Evolutionary conservation across 2,888 invertebrate species (phyloP), one percentile per base, ranked within the genome.

Genomic region (Pterobdella sp.): DNA sequence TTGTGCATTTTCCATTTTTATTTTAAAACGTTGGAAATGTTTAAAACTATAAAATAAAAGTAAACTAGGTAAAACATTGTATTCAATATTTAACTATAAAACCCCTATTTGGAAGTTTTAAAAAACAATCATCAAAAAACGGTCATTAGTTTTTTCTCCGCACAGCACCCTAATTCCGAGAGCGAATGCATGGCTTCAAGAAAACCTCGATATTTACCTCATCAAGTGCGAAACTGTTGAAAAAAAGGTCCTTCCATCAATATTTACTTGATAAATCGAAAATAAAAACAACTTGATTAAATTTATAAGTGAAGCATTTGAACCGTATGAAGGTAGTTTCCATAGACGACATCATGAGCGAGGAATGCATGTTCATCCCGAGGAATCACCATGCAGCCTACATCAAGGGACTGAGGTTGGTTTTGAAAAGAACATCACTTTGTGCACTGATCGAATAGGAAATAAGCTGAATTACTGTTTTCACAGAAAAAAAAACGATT

Each of bases 331-430:
- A 56, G 60, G 68, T 69, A 1, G 56, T 72, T 22, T 68, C 74
- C 3, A 52, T 76, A 7, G 75, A 76, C 32, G 76, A 76, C 18
- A 74, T 78, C 34, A 68, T 31, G 22, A 60, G 68, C 7, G 77
- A 77, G 18, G 73, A 72, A 52, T 70, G 75, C 26, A 76, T 78
- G 76, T 78, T 78, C 68, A 52, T 73, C 14, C 76, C 78, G 18
- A 76, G 72, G 56, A 77, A 76, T 56, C 74, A 72, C 74, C 49
- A 73, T 68, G 78, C 78, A 66, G 75, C 76, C 31, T 78, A 78
- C 56, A 74, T 78, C 70, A 78, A 78, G 74, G 78, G 78, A 69
- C 74, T 78, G 49, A 76, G 78, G 78, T 77, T n/a, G n/a, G n/a
- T n/a, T 76, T 56, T 74, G n/a, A 56, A 56, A 18, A 56, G n/a